Conservation (phyloP, 2,797 vertebrate species). For the Hipposideros larvatus region DNA sequence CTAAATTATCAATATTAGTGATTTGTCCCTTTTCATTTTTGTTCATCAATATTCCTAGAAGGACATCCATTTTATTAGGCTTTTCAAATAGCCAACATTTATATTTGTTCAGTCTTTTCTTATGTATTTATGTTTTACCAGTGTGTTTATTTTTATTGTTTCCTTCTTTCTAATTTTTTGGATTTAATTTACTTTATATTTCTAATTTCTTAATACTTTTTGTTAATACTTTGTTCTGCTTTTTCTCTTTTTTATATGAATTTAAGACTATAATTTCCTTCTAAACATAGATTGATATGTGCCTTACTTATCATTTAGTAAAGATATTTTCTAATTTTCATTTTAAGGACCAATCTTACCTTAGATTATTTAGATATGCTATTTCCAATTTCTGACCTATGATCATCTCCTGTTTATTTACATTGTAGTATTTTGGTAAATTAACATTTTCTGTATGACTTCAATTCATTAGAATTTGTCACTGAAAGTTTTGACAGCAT, state of each 20-base stretch:
- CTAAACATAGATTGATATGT: background rate
- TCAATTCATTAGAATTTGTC: background rate
- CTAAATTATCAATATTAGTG: background rate
- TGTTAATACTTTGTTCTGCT: background rate
- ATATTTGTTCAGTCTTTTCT: background rate
- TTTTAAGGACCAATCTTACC: background rate
- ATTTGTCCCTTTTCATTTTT: background rate
- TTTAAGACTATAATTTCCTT: background rate
- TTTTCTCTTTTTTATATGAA: background rate
- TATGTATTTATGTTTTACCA: background rate
- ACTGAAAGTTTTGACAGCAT: background rate
- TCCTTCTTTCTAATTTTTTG: slow-evolving; percentile 8
- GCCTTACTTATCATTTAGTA: background rate
- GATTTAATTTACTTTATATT: background rate
- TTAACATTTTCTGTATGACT: background rate
- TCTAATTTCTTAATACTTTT: background rate
- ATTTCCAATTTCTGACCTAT: background rate
- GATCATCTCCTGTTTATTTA: background rate
- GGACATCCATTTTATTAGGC: background rate
- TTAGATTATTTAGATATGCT: background rate
- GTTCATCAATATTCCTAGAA: background rate
- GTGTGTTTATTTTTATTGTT: background rate
- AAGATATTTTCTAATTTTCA: background rate
- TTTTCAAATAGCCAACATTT: background rate
- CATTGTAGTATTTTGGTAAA: background rate